Percentiles rank a stretch among this genome's conserved stretches.
These are phyloP conservation scores for Turritopsis rubra DNA, from an alignment of 30 jellyfish, hydroid and myxozoan species.

Conservation along the genomic window DNA sequence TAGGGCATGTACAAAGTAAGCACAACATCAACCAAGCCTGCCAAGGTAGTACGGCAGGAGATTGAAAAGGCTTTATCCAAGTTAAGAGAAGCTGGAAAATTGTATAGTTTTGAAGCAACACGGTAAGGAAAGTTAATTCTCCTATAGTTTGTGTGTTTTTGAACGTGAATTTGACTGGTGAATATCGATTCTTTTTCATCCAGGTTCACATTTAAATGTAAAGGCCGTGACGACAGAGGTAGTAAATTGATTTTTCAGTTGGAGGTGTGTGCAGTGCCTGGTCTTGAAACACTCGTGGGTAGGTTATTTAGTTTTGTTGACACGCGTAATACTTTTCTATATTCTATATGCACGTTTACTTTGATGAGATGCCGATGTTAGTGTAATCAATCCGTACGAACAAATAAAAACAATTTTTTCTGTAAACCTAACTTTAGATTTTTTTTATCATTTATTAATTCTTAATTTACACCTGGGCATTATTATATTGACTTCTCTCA, in stretches of 20 bases:
- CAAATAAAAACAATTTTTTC: too few species aligned
- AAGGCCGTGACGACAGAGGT: conserved; percentile 85
- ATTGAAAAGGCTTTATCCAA: conserved; percentile 52
- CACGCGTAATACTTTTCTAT: too few species aligned
- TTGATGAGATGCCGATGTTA: background rate
- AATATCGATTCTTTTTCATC: background rate
- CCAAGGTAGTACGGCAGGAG: conserved; percentile 68
- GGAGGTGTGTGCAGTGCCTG: conserved; percentile 92
- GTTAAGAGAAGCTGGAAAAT: conserved; percentile 50
- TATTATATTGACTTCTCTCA: background rate
- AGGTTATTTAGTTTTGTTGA: background rate
- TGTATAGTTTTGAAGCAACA: conserved; percentile 42
- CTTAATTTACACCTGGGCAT: background rate
- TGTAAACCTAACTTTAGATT: background rate
- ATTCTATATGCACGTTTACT: too few species aligned
- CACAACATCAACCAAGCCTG: conserved; percentile 85
- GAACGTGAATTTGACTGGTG: background rate
- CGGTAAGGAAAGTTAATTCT: conserved; percentile 1
- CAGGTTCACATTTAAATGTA: conserved; percentile 72
- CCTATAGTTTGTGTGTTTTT: too few species aligned
- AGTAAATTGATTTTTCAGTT: conserved; percentile 63
- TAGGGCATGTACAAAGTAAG: conserved; percentile 85
- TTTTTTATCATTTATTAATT: background rate
- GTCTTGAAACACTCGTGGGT: conserved; percentile 83
- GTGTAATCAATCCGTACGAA: background rate